Conservation (phyloP, 2,113 vertebrate species). For the Ptyas mucosa region DNA sequence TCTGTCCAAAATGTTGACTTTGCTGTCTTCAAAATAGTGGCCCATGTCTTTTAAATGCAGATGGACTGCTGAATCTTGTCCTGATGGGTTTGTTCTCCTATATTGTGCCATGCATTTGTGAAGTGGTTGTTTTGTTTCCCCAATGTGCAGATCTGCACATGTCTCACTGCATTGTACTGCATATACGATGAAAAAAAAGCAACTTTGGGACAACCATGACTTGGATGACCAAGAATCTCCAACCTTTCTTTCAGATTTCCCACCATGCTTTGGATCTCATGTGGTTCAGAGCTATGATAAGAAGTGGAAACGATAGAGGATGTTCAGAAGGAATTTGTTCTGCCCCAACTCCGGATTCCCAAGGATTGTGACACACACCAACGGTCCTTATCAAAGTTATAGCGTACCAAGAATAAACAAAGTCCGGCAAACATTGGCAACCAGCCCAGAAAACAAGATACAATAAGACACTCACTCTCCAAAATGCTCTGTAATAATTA, state of each 20-base stretch:
- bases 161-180: too few species aligned
- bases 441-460: too few species aligned
- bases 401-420: too few species aligned
- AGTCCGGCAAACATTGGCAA: too few species aligned
- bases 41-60: background rate
- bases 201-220: background rate
- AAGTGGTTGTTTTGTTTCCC: too few species aligned
- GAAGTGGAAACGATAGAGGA: background rate
- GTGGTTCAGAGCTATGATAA: background rate
- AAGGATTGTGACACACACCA: too few species aligned
- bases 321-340: background rate
- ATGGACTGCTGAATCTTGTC: background rate
- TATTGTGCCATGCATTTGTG: background rate
- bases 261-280: background rate
- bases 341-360: too few species aligned
- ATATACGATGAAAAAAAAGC: too few species aligned
- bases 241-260: background rate
- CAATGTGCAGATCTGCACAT: too few species aligned
- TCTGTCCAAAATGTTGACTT: background rate
- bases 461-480: too few species aligned
- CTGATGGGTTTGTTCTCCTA: background rate
- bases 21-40: background rate
- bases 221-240: background rate
- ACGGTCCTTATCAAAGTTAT: too few species aligned
- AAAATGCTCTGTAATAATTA: too few species aligned